These are phyloP conservation scores for Phallusia fumigata DNA, from an alignment of 23 tunicate genomes.

Conservation along the genomic window DNA sequence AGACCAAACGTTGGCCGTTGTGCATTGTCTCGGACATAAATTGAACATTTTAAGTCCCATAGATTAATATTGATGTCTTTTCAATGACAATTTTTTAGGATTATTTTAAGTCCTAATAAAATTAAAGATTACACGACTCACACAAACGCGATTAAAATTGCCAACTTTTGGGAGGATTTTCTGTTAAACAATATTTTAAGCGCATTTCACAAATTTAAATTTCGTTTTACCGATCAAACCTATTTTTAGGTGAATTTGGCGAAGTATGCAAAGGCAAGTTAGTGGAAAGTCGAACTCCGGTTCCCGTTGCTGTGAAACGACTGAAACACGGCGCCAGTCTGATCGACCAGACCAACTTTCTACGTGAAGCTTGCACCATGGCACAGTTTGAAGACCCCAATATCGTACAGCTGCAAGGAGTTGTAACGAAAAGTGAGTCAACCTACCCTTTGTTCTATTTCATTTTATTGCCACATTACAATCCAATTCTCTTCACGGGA, in stretches of 20 bases:
- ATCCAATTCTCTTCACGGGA: neutral
- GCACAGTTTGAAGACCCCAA: conserved; percentile 82
- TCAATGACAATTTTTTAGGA: neutral
- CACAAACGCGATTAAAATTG: too few relatives aligned
- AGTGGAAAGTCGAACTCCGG: conserved; percentile 29
- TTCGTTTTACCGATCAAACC: too few relatives aligned
- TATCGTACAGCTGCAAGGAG: conserved; percentile 87
- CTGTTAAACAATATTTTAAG: too few relatives aligned
- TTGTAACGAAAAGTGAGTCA: conserved; percentile 84
- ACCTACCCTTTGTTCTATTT: too few relatives aligned
- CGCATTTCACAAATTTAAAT: too few relatives aligned
- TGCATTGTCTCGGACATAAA: too few relatives aligned
- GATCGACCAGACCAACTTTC: conserved; percentile 80
- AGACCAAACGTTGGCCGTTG: too few relatives aligned
- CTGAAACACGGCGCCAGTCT: conserved; percentile 65
- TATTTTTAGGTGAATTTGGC: conserved; percentile 76
- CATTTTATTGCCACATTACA: neutral
- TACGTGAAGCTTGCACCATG: conserved; percentile 90
- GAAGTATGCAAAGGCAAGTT: conserved; percentile 82
- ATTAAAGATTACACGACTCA: too few relatives aligned
- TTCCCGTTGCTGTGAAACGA: conserved; percentile 79
- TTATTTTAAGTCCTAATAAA: too few relatives aligned
- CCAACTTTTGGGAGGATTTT: too few relatives aligned
- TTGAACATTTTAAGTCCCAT: neutral
- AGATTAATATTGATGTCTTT: too few relatives aligned